Base-by-base conservation (phyloP, 2,888 invertebrate species). In the Plagodis dolabraria region DNA sequence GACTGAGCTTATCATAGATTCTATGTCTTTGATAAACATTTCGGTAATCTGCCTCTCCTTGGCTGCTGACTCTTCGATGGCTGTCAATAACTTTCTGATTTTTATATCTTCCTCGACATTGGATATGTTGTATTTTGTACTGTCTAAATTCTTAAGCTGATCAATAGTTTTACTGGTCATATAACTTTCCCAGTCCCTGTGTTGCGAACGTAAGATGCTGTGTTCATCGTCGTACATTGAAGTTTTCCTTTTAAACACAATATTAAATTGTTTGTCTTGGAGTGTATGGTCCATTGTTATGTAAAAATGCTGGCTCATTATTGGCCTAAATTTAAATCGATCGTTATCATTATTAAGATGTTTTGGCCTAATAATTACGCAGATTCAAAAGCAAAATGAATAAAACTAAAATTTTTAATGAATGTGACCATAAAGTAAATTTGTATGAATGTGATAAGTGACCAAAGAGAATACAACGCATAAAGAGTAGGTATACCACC, bases 1-100 rank as follows among this genome's bases (percentile, higher is more conserved):
- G 35, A 82, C 75, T 10, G 63, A 64, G 7, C 58, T 66, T 55
- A 77, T 73, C 71, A 81, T 68, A 33, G 63, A 65, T 64, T 77
- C 77, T 5, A 84, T 67, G 38, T 77, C 74, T 11, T 64, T 54
- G 11, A 83, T 53, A 49, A 85, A 82, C 64, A 79, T 76, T 10
- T 80, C 75, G n/a, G 76, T 75, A 2, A 53, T 65, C 40, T 53
- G 47, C 48, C 68, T 71, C 60, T 80, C 78, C 57, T 74, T 60
- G 7, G 63, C 67, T 46, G 56, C 9, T 2, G 62, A 57, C 10
- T 45, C 50, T 12, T 56, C 64, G 5, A 64, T 56, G 7, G 52
- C 53, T n/a, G 33, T 45, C 4, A 62, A 7, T 7, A 64, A 33
- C 0, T 59, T 60, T n/a, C 45, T 53, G 33, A 62, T 58, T 45